A percentile compares a stretch with the other conserved stretches of the same genome.
These are phyloP conservation scores for Alethe diademata DNA, from an alignment of 2,113 vertebrate genomes.

Conservation along the genomic window DNA sequence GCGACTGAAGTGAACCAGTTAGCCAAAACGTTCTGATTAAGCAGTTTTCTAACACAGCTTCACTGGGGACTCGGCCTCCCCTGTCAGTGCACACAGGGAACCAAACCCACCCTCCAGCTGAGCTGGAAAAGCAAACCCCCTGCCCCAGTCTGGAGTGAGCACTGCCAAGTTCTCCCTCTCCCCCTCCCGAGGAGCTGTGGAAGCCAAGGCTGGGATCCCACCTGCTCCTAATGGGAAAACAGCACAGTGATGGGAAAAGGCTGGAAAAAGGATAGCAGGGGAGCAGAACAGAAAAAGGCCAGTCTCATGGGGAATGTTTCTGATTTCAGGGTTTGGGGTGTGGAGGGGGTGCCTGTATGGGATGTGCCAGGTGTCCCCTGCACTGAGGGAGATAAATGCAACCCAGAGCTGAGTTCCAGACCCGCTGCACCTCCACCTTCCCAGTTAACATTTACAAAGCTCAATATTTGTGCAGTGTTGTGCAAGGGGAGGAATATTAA, in stretches of 20 bases:
- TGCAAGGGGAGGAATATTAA: background rate
- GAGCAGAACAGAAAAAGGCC: background rate
- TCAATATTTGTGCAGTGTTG: background rate
- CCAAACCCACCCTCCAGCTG: background rate
- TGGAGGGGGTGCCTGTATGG: background rate
- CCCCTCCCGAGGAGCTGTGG: background rate
- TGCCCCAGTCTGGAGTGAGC: background rate
- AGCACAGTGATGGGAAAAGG: background rate
- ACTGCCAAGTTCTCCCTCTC: background rate
- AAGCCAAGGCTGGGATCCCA: background rate
- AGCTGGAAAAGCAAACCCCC: background rate
- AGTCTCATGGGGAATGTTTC: background rate
- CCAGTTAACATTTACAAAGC: background rate
- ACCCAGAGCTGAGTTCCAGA: background rate
- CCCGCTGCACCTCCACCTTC: background rate
- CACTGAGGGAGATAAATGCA: background rate
- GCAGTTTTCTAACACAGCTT: background rate
- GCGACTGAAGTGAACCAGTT: background rate
- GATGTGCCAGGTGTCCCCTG: background rate
- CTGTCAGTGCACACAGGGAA: background rate
- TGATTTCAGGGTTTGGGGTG: fast-evolving
- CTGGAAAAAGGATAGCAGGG: background rate
- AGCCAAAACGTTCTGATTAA: background rate
- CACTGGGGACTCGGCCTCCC: fast-evolving
- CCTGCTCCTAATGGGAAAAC: background rate